Base-by-base conservation (phyloP, 1,140 invertebrate genomes). In the Trigoniulus corallinus region DNA sequence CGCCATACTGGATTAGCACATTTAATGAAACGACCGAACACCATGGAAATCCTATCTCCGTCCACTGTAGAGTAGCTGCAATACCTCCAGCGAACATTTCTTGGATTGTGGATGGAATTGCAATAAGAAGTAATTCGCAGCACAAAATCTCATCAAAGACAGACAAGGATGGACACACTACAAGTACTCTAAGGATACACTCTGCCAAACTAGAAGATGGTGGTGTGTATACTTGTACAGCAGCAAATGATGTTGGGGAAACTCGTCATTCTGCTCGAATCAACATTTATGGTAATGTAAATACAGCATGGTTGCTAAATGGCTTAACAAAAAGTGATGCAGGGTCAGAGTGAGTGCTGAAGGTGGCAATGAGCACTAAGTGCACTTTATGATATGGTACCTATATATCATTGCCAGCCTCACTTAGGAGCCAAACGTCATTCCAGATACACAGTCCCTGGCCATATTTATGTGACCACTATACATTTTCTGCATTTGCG, bases 31-130 rank as follows among this genome's bases (percentile, higher is more conserved):
- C 86, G 65, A 83, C 82, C 1, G 64, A 87, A 40, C 73, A 81
- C 57, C 79, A 83, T 0, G 83, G 84, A 3, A 78, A 78, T 50
- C 77, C 80, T 52, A 79, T 87, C 43, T 85, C 84, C 1, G 69
- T 93, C 49, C 77, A 81, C 58, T 92, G 88, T 67, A 79, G 80
- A 1, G 84, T 84, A 1, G 80, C 80, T 12, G 88, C 87, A 13
- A 84, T 82, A 21, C 88, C 88, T 12, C 78, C 81, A 3, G 88
- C 88, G 0, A 81, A 85, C 56, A 82, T 92, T 52, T 76, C 75
- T n/a, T 43, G 41, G 41, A 18, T 7, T 22, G 7, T 43, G 41
- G 41, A 43, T 34, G 15, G 15, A 7, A 34, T 7, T 34, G 15
- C 15, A 34, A 34, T 34, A 34, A 34, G 15, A 34, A 34, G 7